Base-by-base conservation (phyloP, 1,140 invertebrate species). In the Hydropsyche tenuis region DNA sequence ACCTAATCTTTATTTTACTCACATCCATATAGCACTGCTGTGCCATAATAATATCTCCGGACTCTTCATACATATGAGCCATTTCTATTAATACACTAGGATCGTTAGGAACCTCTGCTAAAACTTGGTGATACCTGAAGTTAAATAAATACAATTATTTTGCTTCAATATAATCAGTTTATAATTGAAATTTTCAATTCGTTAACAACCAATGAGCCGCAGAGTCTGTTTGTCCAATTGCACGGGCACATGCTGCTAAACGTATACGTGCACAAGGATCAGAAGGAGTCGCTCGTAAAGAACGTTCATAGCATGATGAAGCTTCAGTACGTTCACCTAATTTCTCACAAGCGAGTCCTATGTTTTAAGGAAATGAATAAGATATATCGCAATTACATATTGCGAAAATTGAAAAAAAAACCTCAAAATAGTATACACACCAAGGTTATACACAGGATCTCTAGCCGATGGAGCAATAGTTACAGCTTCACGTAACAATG, bases 11-110 rank as follows among this genome's bases (percentile, higher is more conserved):
- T 37, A 64, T 60, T 3, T 1, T 37, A 68, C 78, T 81, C 72
- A 85, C 84, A 69, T 85, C 84, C 77, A 83, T 81, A 62, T 84
- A 85, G 46, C 84, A 82, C 72, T 85, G 84, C 73, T 84, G 84
- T 23, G 84, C 84, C 6, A 81, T 80, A 20, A 80, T 79, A 11
- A 80, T 73, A 76, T 85, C 84, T 1, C 83, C 84, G 74, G 81
- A 72, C 27, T 83, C 84, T 60, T 79, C 80, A 76, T 85, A 82
- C 48, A 85, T 78, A 27, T 80, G 77, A 0, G 82, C 84, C 45
- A 85, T 78, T 42, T 82, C 83, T 48, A 81, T 80, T 45, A 83
- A 80, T 16, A 84, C 83, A 25, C 84, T 81, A 9, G 80, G 81
- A 73, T 85, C 84, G 80, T 48, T 43, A 3, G 76, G 76, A n/a